Evolutionary conservation across 2,113 vertebrate species (phyloP).

Genomic region (Brienomyrus brachyistius): DNA sequence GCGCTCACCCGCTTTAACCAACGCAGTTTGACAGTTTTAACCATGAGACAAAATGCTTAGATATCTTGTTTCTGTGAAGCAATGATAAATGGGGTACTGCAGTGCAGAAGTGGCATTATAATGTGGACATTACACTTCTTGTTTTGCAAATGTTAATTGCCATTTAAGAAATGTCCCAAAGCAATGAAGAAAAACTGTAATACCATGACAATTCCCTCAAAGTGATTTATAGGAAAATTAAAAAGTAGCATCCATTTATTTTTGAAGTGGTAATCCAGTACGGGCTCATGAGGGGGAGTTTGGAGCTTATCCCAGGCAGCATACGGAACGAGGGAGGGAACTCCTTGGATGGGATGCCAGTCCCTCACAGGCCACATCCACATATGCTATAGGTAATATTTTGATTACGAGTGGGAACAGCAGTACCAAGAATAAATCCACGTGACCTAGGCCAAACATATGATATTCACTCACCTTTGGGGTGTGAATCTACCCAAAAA

Average conservation of each 20-base stretch:
- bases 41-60: not conserved
- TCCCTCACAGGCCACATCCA: not conserved
- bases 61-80: not conserved
- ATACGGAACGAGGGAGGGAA: not conserved
- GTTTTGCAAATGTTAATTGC: not conserved
- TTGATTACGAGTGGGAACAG: not conserved
- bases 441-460: no score
- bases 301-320: not conserved
- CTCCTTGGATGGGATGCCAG: not conserved
- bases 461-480: not conserved
- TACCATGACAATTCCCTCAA: not conserved
- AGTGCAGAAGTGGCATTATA: not conserved
- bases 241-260: not conserved
- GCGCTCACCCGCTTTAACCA: no score
- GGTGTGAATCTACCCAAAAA: not conserved
- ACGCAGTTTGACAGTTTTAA: no score
- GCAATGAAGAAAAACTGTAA: not conserved
- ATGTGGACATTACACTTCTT: not conserved
- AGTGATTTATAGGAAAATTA: not conserved
- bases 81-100: not conserved
- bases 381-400: not conserved
- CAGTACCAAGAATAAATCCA: not conserved
- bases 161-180: not conserved
- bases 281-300: not conserved
- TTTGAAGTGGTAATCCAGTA: not conserved